Conservation (phyloP, 2,113 vertebrate species). For the Pachypanchax playfairii region DNA sequence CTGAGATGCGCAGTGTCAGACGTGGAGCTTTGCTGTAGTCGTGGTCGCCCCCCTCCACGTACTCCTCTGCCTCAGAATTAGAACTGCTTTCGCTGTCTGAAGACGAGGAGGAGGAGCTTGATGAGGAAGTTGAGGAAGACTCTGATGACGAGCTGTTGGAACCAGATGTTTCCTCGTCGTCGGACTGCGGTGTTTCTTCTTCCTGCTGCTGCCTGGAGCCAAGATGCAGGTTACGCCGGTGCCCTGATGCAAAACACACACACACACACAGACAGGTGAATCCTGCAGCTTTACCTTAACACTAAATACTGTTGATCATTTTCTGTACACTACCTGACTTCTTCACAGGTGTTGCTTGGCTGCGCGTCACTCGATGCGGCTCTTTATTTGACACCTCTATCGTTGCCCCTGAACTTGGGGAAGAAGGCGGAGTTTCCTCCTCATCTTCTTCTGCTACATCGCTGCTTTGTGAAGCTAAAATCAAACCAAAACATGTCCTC, state of each 20-base stretch:
- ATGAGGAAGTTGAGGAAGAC: constrained; percentile 76
- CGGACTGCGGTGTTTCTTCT: constrained; percentile 67
- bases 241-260: constrained; percentile 50
- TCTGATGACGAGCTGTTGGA: constrained; percentile 74
- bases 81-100: constrained; percentile 82
- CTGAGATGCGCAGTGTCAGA: constrained; percentile 79
- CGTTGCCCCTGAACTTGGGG: constrained; percentile 82
- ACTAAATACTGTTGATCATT: neutral
- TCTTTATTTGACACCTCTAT: constrained; percentile 73
- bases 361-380: constrained; percentile 79
- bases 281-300: neutral
- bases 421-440: constrained; percentile 84
- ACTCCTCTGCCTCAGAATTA: constrained; percentile 87
- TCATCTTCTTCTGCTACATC: constrained; percentile 81
- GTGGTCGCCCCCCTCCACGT: constrained; percentile 93
- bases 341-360: constrained; percentile 81
- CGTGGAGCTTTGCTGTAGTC: constrained; percentile 96
- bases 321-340: constrained; percentile 64
- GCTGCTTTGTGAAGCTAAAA: constrained; percentile 83
- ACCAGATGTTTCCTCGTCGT: constrained; percentile 73
- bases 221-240: constrained; percentile 72
- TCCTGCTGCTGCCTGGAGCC: constrained; percentile 77
- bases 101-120: constrained; percentile 85
- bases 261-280: constrained; percentile 1
- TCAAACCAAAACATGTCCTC: constrained; percentile 1